phyloP scores from a whole-genome alignment of 2,888 invertebrate species.

The Syrphus vitripennis region DNA sequence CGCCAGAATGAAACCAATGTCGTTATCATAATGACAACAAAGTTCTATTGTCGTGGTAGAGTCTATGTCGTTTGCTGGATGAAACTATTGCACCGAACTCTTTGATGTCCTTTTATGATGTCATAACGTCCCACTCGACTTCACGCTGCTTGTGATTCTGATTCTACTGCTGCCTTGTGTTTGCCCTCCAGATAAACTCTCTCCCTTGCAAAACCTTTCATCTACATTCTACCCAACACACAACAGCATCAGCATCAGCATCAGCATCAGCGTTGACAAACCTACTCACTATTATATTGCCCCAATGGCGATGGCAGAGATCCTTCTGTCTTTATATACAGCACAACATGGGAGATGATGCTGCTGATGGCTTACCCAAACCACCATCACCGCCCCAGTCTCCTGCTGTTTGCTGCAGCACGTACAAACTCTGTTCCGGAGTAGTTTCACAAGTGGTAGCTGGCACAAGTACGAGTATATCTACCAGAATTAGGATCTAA shows the following conservation, averaged over 20 bases:
- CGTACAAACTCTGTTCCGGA: constrained; percentile 43
- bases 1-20: constrained; percentile 61
- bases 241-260: background rate
- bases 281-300: constrained; percentile 37
- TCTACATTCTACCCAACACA: background rate
- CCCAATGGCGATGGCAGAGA: constrained; percentile 23
- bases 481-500: constrained; percentile 30
- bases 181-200: constrained; percentile 43
- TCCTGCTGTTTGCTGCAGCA: constrained; percentile 8
- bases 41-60: constrained; percentile 51
- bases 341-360: constrained; percentile 69
- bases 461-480: constrained; percentile 31
- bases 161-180: constrained; percentile 36
- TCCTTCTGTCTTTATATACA: constrained; percentile 49
- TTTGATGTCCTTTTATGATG: constrained; percentile 57
- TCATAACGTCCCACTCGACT: constrained; percentile 58
- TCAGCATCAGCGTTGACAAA: constrained; percentile 34
- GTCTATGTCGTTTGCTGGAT: constrained; percentile 28
- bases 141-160: constrained; percentile 18
- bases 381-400: too few species aligned
- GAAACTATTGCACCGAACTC: constrained; percentile 24
- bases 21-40: constrained; percentile 68
- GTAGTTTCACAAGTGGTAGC: constrained; percentile 57
- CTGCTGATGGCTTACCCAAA: constrained; percentile 67
- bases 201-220: constrained; percentile 20